These are phyloP conservation scores for Dasyornis broadbenti DNA, from an alignment of 2,113 vertebrate species.

Conservation along the genomic window DNA sequence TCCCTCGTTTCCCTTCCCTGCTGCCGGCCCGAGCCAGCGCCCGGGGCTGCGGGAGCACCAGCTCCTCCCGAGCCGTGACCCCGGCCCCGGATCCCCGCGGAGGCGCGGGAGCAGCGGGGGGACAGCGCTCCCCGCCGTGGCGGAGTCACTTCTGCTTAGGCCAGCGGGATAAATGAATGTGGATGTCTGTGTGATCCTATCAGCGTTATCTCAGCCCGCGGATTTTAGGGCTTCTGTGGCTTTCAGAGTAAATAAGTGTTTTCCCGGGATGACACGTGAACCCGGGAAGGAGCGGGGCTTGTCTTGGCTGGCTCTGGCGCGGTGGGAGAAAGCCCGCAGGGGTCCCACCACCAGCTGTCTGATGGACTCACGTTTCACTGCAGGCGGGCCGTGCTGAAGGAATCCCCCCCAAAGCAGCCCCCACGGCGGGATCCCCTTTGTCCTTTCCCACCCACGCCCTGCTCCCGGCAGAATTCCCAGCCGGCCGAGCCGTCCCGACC, in stretches of 20 bases:
- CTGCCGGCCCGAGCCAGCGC: not conserved
- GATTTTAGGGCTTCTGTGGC: not conserved
- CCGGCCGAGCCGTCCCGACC: not conserved
- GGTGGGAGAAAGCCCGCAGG: not conserved
- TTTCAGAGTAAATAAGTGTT: conserved; percentile 46
- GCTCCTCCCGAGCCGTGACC: not conserved
- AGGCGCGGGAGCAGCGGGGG: not conserved
- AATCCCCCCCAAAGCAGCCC: not conserved
- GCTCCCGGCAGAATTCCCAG: not conserved
- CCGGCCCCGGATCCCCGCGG: not conserved
- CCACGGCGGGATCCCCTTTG: accelerated
- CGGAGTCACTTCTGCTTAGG: conserved; percentile 2
- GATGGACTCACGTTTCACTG: not conserved
- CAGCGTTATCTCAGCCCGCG: not conserved
- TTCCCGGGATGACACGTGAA: not conserved
- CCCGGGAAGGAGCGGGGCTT: not conserved
- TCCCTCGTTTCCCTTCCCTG: accelerated
- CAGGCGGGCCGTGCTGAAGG: not conserved
- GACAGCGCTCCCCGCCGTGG: not conserved
- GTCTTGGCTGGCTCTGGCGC: not conserved
- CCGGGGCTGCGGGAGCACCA: accelerated
- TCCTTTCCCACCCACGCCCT: accelerated
- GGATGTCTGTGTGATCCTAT: conserved; percentile 51
- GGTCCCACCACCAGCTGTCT: not conserved
- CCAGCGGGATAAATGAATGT: not conserved